These are phyloP conservation scores for Nyleta sp. DNA, from an alignment of 2,888 invertebrate genomes.

Conservation along the genomic window DNA sequence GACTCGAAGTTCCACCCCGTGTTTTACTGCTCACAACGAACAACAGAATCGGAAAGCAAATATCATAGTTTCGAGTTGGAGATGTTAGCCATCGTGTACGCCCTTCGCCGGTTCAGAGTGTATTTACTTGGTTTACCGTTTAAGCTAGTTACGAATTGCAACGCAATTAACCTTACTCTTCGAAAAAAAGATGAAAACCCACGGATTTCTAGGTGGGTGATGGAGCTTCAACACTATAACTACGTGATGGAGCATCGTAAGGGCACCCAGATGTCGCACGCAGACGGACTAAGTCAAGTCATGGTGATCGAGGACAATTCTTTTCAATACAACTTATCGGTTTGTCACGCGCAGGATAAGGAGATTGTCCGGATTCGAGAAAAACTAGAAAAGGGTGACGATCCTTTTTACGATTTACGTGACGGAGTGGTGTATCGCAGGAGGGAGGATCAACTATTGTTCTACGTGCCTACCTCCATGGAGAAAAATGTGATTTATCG, in stretches of 20 bases:
- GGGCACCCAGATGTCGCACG: slow-evolving; percentile 5
- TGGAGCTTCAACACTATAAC: slow-evolving; percentile 5
- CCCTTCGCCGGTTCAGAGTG: slow-evolving; percentile 15
- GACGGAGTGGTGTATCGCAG: no score
- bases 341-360: no score
- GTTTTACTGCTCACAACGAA: slow-evolving; percentile 24
- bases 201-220: slow-evolving; percentile 11
- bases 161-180: not conserved
- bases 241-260: slow-evolving; percentile 2
- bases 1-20: slow-evolving; percentile 15
- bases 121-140: slow-evolving; percentile 7
- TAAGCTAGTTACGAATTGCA: slow-evolving; percentile 27
- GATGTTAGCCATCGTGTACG: slow-evolving; percentile 18
- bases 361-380: no score
- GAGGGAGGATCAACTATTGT: no score
- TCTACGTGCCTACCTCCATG: no score
- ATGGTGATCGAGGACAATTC: not conserved
- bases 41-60: not conserved
- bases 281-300: slow-evolving; percentile 7
- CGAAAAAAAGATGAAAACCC: slow-evolving; percentile 19
- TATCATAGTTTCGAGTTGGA: slow-evolving; percentile 44
- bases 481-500: no score
- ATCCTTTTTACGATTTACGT: no score
- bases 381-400: no score
- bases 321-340: no score